Conservation (phyloP, 2,888 invertebrate species). For the Orchesellides sinensis region DNA sequence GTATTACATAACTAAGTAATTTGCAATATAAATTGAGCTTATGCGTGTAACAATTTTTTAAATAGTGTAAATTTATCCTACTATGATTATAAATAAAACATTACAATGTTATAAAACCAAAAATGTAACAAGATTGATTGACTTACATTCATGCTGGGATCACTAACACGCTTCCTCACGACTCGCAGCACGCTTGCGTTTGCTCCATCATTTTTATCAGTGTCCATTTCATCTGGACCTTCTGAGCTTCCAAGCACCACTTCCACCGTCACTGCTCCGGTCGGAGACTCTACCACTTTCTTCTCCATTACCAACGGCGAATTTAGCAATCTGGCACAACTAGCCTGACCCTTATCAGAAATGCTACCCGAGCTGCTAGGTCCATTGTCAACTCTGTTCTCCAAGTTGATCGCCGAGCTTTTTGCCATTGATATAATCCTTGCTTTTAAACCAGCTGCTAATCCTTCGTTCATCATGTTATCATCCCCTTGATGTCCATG, state of each 20-base stretch:
- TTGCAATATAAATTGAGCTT: too few relatives aligned
- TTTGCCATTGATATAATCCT: conserved; percentile 69
- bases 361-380: neutral
- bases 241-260: conserved; percentile 72
- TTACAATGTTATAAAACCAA: neutral
- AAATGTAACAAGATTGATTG: neutral
- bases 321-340: conserved; percentile 60
- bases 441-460: conserved; percentile 72
- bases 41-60: too few relatives aligned
- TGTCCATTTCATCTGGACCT: conserved; percentile 62
- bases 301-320: conserved; percentile 71
- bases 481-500: conserved; percentile 42
- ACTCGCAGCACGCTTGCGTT: conserved; percentile 72
- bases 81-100: too few relatives aligned
- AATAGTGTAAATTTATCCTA: neutral
- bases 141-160: conserved; percentile 69
- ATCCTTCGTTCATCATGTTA: conserved; percentile 71
- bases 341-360: conserved; percentile 33
- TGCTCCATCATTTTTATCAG: conserved; percentile 47
- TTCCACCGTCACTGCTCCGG: conserved; percentile 71
- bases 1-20: too few relatives aligned
- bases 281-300: conserved; percentile 67
- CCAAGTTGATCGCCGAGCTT: conserved; percentile 53
- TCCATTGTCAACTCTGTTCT: conserved; percentile 58
- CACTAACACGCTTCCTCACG: conserved; percentile 72